Evolutionary conservation across 2,113 vertebrate genomes (phyloP), one percentile per base, ranked within the genome.

Genomic region (Varanus salvator): DNA sequence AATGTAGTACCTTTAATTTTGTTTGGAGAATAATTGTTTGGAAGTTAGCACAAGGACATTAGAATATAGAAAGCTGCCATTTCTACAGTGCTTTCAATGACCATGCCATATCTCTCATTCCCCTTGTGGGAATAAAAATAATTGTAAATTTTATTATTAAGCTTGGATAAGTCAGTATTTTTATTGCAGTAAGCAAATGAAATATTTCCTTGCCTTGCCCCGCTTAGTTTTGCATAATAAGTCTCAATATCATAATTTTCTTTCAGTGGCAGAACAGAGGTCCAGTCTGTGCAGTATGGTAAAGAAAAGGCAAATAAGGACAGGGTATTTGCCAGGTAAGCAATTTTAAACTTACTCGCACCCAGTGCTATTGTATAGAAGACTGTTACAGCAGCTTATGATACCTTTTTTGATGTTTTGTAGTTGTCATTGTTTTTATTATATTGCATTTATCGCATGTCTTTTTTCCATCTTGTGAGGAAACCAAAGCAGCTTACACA

Each of bases 221-320:
- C 21, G 4, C 69, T 21, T 8, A 21, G 19, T 81, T 90, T 38
- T 77, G 77, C 57, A 87, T 85, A 85, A 84, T 60, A 44, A 85
- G 93, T 88, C 88, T 86, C 92, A 84, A 90, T 19, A 44, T 52
- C 93, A 76, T 15, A 34, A n/a, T 92, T 92, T 48, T 94, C 80
- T 97, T 97, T 68, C 95, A 99, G 99, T 83, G 99, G 99, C 88
- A 98, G 99, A 96, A 99, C 99, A 57, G 99, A 99, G 95, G 98
- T 98, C 82, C 99, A 99, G 91, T 99, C 99, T 94, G 99, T 99
- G 92, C 99, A 99, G 96, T 99, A 99, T 97, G 99, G 99, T 88
- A 99, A 99, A 97, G 99, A 99, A 96, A 99, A 99, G 93, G 98
- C 98, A 95, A 98, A 99, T 96, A 99, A 99, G 96, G 98, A 99